Conservation (phyloP, 2,113 vertebrate genomes). For the Syngnathoides biaculeatus region DNA sequence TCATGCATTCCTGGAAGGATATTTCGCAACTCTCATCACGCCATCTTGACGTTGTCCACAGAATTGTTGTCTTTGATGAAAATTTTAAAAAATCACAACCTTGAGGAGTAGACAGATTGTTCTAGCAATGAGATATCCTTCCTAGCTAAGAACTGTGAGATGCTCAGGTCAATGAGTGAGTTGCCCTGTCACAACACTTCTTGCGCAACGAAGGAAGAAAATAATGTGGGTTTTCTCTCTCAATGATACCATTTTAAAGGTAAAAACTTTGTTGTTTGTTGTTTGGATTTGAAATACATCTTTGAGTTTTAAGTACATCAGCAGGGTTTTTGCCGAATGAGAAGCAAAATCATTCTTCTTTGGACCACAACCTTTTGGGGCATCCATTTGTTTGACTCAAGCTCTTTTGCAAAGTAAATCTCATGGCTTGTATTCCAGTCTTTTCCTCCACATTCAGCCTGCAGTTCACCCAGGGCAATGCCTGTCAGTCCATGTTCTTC, state of each 20-base stretch:
- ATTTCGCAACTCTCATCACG: no score
- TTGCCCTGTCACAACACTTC: not conserved
- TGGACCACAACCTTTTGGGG: constrained; percentile 54
- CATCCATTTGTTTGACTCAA: constrained; percentile 54
- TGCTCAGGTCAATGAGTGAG: not conserved
- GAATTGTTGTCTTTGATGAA: no score
- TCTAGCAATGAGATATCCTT: not conserved
- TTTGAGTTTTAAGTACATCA: no score
- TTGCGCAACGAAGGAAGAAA: no score
- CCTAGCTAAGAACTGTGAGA: not conserved
- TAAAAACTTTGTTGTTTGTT: not conserved
- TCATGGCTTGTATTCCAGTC: constrained; percentile 58
- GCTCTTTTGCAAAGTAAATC: constrained; percentile 61
- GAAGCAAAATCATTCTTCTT: not conserved
- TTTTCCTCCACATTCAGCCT: constrained; percentile 62
- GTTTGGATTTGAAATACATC: no score
- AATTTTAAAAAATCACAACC: no score
- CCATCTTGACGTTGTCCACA: no score
- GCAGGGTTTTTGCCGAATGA: not conserved
- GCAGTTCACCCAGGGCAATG: constrained; percentile 66
- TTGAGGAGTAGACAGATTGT: no score
- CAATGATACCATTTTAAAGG: not conserved
- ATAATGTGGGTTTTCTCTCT: not conserved
- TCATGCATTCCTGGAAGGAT: no score
- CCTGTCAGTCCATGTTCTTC: constrained; percentile 38